Base-by-base conservation (phyloP, 2,797 vertebrate species). In the Spheniscus humboldti region DNA sequence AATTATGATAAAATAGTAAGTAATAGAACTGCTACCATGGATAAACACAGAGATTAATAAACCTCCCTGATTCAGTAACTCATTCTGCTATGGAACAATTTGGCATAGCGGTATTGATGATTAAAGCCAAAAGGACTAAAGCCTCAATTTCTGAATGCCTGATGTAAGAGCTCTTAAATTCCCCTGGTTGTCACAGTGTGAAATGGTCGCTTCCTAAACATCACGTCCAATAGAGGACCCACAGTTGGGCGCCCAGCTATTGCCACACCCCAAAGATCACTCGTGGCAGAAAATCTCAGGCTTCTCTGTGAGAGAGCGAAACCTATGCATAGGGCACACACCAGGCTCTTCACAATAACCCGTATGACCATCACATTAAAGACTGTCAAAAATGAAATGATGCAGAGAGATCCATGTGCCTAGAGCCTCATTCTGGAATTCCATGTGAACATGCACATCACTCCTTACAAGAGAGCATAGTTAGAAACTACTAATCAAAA, bases 1-100 rank as follows among this genome's bases (percentile, higher is more conserved):
- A 78, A 79, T 53, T 53, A 45, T 31, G 24, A 9, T 62, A 67
- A 28, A 63, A 17, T 8, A 88, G 13, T 57, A 72, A 79, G 24
- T 39, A 71, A 72, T 33, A 69, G 50, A 88, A 86, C 20, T 59
- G 47, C 45, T 66, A 24, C 37, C 12, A 43, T 48, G 24, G 47
- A 90, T 53, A 93, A 88, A 68, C 30, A 59, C 9, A 35, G 30
- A 78, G 12, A 72, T 77, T 71, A 79, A 86, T 80, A 80, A 78
- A 69, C 9, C 13, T 86, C 5, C 11, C 7, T 91, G 67, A 76
- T 27, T 39, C 31, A 60, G 22, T 64, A 89, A 60, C 17, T 81
- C 45, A 30, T 68, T 86, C 62, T 62, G 23, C 50, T 64, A 5
- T 16, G 14, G 37, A 93, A 56, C n/a, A 33, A 19, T 16, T 77